Evolutionary conservation across 2,113 vertebrate genomes (phyloP).

Genomic region (Calcarius ornatus): DNA sequence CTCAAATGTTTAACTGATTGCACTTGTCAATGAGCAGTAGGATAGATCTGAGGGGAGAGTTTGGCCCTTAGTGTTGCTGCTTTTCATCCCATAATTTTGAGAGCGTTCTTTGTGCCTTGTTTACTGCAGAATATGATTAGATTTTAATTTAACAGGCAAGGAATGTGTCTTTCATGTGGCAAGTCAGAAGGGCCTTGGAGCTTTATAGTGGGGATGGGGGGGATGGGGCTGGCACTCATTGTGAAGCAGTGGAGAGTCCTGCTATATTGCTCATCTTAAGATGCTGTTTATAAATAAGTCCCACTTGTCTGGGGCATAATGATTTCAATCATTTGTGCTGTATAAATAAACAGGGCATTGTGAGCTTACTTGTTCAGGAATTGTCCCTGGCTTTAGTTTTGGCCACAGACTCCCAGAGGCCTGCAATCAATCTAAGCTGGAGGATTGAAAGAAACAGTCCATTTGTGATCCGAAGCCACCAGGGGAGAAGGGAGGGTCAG

Average conservation of each 20-base stretch:
- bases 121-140: conserved; percentile 63
- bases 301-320: conserved; percentile 58
- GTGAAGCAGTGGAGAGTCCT: conserved; percentile 46
- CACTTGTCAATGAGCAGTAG: conserved; percentile 54
- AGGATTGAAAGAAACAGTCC: conserved; percentile 42
- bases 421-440: conserved; percentile 46
- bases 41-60: not conserved
- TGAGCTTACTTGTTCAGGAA: conserved; percentile 66
- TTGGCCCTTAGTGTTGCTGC: conserved; percentile 9
- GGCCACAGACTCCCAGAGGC: conserved; percentile 41
- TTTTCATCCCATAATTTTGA: conserved; percentile 29
- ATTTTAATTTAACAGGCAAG: conserved; percentile 61
- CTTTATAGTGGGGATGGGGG: conserved; percentile 46
- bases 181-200: conserved; percentile 45
- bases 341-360: conserved; percentile 70
- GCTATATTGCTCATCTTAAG: conserved; percentile 58
- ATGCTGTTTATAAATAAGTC: conserved; percentile 68
- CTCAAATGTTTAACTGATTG: conserved; percentile 65
- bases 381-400: conserved; percentile 68
- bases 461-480: not conserved
- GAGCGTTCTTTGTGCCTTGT: conserved; percentile 51
- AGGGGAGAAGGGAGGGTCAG: not conserved
- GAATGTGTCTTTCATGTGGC: conserved; percentile 71
- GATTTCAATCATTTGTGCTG: conserved; percentile 62
- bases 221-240: conserved; percentile 26